Conservation (phyloP, 2,113 vertebrate genomes). For the Microcebus jonahi region DNA sequence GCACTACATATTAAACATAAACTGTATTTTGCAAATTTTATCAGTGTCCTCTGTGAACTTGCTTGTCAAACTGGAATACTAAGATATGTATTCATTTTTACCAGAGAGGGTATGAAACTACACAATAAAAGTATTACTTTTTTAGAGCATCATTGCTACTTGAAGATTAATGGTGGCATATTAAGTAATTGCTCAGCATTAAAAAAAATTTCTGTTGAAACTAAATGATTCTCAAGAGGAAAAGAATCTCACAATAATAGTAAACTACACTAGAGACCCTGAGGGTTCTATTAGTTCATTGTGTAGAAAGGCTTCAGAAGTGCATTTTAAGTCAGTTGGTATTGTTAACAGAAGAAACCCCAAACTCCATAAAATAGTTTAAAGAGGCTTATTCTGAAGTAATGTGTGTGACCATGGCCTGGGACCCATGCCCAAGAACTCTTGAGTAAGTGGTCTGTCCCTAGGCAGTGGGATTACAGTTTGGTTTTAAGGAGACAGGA, state of each 20-base stretch:
- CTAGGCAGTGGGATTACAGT: too few species aligned
- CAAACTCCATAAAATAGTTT: too few species aligned
- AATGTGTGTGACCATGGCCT: too few species aligned
- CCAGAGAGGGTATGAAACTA: background rate
- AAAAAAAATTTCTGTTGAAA: background rate
- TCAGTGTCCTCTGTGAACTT: background rate
- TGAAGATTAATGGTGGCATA: background rate
- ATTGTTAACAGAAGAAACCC: too few species aligned
- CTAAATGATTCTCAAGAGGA: conserved; percentile 1
- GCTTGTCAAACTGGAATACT: background rate
- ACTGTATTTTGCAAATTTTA: conserved; percentile 34
- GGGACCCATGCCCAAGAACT: too few species aligned
- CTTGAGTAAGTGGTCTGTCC: too few species aligned
- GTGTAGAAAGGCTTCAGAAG: background rate
- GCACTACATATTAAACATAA: background rate
- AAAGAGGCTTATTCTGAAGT: too few species aligned
- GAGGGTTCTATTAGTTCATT: background rate
- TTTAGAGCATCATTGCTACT: background rate
- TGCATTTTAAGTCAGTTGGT: background rate
- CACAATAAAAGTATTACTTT: background rate
- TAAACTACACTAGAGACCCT: background rate
- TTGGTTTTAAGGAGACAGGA: too few species aligned
- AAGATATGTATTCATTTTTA: background rate
- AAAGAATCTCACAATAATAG: background rate
- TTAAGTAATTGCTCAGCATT: background rate